Percentiles rank a stretch among this genome's conserved stretches.
phyloP scores from a whole-genome alignment of 2,113 vertebrate genomes.

The Platysternon megacephalum region DNA sequence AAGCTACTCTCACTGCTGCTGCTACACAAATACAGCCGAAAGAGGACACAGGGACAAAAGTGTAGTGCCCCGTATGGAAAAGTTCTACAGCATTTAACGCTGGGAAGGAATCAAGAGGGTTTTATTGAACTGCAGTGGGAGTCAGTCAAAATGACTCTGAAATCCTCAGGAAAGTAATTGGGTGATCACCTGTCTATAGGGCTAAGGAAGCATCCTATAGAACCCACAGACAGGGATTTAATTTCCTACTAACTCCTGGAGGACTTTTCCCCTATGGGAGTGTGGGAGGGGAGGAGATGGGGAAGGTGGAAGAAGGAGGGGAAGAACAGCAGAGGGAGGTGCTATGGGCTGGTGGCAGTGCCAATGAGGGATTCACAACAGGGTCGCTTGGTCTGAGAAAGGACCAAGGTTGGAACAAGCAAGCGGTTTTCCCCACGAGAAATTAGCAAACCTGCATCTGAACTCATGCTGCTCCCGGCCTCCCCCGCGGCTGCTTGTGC shows the following conservation, averaged over 20 bases:
- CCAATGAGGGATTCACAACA: background rate
- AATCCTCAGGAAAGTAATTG: background rate
- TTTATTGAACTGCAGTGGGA: background rate
- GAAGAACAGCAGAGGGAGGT: background rate
- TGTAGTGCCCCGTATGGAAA: background rate
- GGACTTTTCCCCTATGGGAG: background rate
- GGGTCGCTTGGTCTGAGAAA: background rate
- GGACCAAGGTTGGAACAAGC: rapidly evolving
- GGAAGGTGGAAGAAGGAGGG: background rate
- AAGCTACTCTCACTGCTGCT: background rate
- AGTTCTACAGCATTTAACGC: background rate
- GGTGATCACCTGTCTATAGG: rapidly evolving
- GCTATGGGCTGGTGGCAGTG: background rate
- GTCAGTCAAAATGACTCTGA: background rate
- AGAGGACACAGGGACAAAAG: background rate
- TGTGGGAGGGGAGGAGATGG: background rate
- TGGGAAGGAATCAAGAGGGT: background rate
- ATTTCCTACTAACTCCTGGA: background rate
- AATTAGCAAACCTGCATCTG: background rate
- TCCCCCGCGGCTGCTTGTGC: background rate
- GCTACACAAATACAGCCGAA: background rate
- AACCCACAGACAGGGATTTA: background rate
- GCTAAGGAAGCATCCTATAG: background rate
- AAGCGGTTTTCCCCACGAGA: rapidly evolving
- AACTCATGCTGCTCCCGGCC: background rate